Conservation (phyloP, 2,888 invertebrate genomes). For the Andrena fulva region DNA sequence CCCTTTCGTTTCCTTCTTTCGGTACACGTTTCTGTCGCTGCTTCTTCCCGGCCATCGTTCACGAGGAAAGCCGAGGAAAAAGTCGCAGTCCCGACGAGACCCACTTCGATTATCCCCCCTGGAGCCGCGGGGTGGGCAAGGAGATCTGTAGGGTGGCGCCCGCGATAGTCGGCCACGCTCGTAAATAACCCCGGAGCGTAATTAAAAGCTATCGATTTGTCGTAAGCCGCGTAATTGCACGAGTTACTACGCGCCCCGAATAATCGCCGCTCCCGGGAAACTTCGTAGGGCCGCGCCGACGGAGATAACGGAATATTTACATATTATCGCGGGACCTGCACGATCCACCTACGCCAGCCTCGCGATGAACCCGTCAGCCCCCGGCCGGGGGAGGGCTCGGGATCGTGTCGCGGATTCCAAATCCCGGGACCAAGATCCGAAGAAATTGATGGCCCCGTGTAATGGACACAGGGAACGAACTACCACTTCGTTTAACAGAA, state of each 20-base stretch:
- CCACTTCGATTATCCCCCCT: conserved; percentile 24
- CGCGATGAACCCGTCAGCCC: conserved; percentile 66
- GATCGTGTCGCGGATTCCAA: conserved; percentile 46
- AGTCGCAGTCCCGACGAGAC: conserved; percentile 23
- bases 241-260: conserved; percentile 82
- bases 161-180: conserved; percentile 42
- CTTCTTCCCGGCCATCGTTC: background rate
- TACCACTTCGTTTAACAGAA: background rate
- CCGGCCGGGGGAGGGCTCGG: conserved; percentile 23
- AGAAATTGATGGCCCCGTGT: conserved; percentile 23
- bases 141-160: conserved; percentile 29
- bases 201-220: conserved; percentile 84
- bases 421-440: conserved; percentile 9
- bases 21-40: background rate
- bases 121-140: conserved; percentile 31
- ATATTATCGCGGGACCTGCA: conserved; percentile 81
- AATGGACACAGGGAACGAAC: background rate
- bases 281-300: conserved; percentile 66
- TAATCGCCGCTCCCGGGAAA: conserved; percentile 77
- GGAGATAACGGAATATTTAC: conserved; percentile 84
- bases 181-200: conserved; percentile 80
- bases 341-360: conserved; percentile 70
- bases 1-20: background rate
- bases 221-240: conserved; percentile 83
- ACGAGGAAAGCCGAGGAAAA: background rate